Evolutionary conservation across 2,888 invertebrate genomes (phyloP).

Genomic region (Eupeodes latifasciatus): DNA sequence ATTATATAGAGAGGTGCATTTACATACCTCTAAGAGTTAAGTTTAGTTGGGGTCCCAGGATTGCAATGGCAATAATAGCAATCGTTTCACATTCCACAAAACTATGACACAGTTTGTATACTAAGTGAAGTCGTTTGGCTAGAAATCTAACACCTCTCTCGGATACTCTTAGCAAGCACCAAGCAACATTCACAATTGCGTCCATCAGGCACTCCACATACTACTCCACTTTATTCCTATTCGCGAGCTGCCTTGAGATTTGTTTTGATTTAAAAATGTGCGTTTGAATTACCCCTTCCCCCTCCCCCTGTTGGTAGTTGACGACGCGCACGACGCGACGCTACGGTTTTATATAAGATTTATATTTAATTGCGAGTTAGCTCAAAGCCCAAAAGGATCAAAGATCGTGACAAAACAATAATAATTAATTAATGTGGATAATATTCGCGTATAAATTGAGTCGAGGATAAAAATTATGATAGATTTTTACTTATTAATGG

Average conservation of each 20-base stretch:
- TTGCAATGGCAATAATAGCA: neutral
- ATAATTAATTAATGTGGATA: conserved; percentile 35
- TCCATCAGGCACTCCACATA: no score
- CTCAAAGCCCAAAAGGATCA: neutral
- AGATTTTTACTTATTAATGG: conserved; percentile 3
- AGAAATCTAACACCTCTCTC: conserved; percentile 33
- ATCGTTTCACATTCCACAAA: conserved; percentile 5
- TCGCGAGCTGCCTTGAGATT: neutral
- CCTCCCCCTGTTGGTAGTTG: no score
- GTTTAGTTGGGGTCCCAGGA: conserved; percentile 23
- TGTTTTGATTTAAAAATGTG: neutral
- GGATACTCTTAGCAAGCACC: no score
- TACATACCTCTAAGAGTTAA: no score
- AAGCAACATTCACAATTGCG: no score
- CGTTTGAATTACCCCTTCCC: neutral
- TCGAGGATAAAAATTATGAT: conserved; percentile 20
- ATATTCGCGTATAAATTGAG: neutral
- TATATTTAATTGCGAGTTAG: conserved; percentile 16
- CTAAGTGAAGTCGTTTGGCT: conserved; percentile 10
- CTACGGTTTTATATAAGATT: neutral
- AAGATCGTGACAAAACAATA: conserved; percentile 45
- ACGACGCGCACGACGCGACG: no score
- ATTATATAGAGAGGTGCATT: no score
- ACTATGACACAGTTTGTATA: conserved; percentile 37
- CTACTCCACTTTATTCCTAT: neutral